A percentile compares a stretch with the other conserved stretches of the same genome.
These are phyloP conservation scores for Crocidura indochinensis DNA, from an alignment of 2,797 vertebrate species.

Conservation along the genomic window DNA sequence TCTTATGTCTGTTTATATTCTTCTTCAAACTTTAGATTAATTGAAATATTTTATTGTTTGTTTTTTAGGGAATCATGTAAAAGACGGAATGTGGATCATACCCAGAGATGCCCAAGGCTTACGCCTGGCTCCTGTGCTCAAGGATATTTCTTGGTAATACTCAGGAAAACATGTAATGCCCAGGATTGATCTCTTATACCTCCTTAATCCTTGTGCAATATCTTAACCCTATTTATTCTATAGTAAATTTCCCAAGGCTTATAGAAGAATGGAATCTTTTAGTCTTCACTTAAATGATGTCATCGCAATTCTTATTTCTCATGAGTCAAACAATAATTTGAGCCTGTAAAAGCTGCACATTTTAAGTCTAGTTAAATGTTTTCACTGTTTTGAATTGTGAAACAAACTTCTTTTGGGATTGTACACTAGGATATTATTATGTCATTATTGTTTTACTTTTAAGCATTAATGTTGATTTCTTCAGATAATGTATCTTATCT, in stretches of 20 bases:
- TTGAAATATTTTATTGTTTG: background rate
- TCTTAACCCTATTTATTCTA: background rate
- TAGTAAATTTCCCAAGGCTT: background rate
- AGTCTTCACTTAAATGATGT: background rate
- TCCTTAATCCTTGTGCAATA: too few species aligned
- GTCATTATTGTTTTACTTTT: background rate
- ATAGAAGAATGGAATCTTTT: background rate
- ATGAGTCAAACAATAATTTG: background rate
- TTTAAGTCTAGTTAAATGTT: background rate
- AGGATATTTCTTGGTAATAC: too few species aligned
- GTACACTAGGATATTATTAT: background rate
- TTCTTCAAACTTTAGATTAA: background rate
- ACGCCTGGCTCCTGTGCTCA: too few species aligned
- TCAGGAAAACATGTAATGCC: too few species aligned
- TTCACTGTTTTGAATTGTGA: background rate
- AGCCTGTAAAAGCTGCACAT: background rate
- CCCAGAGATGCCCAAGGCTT: too few species aligned
- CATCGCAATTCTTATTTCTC: background rate
- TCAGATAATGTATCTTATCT: background rate
- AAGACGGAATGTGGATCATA: too few species aligned
- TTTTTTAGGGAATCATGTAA: too few species aligned
- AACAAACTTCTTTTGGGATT: background rate
- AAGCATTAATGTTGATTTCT: background rate
- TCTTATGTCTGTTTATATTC: background rate
- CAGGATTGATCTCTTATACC: too few species aligned